Evolutionary conservation across 2,113 vertebrate species (phyloP).

Genomic region (Malaclemys terrapin): DNA sequence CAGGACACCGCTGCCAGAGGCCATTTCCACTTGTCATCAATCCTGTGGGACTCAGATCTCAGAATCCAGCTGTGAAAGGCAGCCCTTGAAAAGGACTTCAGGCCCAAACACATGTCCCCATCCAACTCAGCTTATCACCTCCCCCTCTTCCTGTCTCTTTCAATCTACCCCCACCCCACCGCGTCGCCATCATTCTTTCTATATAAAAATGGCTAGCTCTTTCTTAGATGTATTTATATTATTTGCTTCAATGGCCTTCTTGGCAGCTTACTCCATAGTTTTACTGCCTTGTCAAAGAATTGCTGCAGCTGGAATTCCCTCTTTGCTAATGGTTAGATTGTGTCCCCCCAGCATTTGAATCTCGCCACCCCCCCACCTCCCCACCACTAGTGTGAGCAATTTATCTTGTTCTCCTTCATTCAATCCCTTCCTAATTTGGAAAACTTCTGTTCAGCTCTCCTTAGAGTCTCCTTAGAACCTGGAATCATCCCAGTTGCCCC

Average conservation of each 20-base stretch:
- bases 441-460: neutral
- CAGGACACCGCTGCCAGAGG: rapidly evolving
- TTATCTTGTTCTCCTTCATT: neutral
- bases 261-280: neutral
- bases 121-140: rapidly evolving
- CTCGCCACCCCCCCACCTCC: neutral
- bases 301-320: neutral
- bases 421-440: neutral
- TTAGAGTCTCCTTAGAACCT: neutral
- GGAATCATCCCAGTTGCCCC: neutral
- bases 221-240: neutral
- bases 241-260: neutral
- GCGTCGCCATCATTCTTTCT: rapidly evolving
- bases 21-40: neutral
- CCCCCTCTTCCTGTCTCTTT: neutral
- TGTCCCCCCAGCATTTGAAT: neutral
- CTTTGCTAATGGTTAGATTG: neutral
- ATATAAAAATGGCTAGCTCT: neutral
- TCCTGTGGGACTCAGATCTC: neutral
- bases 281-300: neutral
- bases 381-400: neutral
- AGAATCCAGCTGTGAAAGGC: neutral
- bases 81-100: neutral
- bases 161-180: neutral
- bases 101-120: neutral